These are phyloP conservation scores for Zootermopsis nevadensis DNA, from an alignment of 2,888 invertebrate species.

Conservation along the genomic window DNA sequence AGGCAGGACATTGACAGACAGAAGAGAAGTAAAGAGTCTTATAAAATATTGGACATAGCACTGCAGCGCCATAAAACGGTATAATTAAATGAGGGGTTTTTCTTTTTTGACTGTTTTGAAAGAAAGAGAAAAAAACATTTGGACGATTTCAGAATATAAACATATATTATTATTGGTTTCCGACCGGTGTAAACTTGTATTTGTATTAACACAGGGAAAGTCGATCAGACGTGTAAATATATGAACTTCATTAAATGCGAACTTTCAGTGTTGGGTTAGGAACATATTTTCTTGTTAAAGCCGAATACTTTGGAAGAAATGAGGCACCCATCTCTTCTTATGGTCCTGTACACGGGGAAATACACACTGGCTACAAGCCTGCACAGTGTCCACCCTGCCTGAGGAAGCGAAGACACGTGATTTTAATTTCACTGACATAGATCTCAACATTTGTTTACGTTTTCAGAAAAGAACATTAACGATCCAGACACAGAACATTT, in stretches of 20 bases:
- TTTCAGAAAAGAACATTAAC: too few species aligned
- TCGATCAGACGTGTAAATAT: conserved; percentile 25
- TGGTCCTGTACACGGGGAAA: too few species aligned
- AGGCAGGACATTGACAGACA: neutral
- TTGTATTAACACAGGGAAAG: neutral
- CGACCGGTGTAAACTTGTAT: neutral
- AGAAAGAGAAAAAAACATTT: conserved; percentile 15
- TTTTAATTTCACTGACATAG: too few species aligned
- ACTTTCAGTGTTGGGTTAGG: neutral
- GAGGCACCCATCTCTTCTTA: neutral
- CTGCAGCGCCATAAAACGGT: neutral
- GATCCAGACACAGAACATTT: too few species aligned
- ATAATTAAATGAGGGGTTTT: conserved; percentile 17
- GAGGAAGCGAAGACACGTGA: too few species aligned
- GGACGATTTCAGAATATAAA: conserved; percentile 20
- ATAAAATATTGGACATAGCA: conserved; percentile 5
- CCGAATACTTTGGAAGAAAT: neutral
- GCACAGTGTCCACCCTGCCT: too few species aligned
- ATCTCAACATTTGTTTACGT: too few species aligned
- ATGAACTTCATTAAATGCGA: conserved; percentile 8
- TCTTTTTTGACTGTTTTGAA: neutral
- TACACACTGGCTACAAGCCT: too few species aligned
- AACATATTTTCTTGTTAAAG: neutral
- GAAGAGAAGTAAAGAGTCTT: neutral
- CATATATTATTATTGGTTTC: conserved; percentile 21